Evolutionary conservation across 2,888 invertebrate species (phyloP).

Genomic region (Drosophila imparisetae): DNA sequence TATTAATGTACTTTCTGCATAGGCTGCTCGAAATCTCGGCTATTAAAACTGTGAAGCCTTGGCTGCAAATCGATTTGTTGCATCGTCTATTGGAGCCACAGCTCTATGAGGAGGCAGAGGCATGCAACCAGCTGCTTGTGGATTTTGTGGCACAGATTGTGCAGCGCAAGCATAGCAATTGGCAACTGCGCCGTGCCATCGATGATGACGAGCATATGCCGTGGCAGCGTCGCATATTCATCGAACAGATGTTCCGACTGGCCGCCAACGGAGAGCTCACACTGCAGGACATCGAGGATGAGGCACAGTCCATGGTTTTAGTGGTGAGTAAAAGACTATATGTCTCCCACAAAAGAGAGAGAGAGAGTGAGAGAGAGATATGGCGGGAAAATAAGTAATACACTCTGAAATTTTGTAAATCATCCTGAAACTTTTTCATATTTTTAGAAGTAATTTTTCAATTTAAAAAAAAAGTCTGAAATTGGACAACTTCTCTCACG

Average conservation of each 20-base stretch:
- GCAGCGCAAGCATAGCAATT: constrained; percentile 78
- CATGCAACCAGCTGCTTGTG: constrained; percentile 76
- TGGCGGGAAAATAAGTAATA: not conserved
- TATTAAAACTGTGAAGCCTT: constrained; percentile 80
- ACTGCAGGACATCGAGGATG: constrained; percentile 82
- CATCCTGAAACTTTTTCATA: not conserved
- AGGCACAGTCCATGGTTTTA: constrained; percentile 83
- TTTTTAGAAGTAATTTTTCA: not conserved
- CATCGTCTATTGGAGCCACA: constrained; percentile 77
- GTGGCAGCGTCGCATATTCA: constrained; percentile 81
- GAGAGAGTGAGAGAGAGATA: too few relatives aligned
- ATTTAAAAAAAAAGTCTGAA: not conserved
- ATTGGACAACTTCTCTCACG: too few relatives aligned
- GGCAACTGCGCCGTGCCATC: constrained; percentile 61
- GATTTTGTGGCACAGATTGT: constrained; percentile 82
- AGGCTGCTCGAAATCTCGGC: constrained; percentile 82
- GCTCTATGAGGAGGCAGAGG: constrained; percentile 70
- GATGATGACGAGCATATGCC: constrained; percentile 31
- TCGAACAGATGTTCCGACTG: constrained; percentile 83
- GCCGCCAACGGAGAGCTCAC: constrained; percentile 82
- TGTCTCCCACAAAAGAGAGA: too few relatives aligned
- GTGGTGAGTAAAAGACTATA: constrained; percentile 73
- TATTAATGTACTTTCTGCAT: constrained; percentile 5
- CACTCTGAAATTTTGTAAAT: not conserved
- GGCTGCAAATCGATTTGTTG: constrained; percentile 83